Evolutionary conservation across 2,797 vertebrate species (phyloP).

Genomic region (Calcarius lapponicus): DNA sequence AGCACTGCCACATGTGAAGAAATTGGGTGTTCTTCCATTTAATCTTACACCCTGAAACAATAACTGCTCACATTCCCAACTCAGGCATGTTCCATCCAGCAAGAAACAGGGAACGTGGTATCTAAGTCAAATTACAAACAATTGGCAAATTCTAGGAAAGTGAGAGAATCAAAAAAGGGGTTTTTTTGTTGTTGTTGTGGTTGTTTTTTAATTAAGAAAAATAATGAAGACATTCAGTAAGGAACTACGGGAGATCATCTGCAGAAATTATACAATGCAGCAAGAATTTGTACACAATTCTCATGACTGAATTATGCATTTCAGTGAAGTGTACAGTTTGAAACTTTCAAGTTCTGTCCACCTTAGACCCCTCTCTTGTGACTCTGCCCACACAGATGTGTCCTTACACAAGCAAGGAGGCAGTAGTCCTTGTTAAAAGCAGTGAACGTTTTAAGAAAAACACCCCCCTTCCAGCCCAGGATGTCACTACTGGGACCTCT

Average conservation of each 20-base stretch:
- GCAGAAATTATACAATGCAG: background rate
- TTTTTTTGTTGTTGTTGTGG: background rate
- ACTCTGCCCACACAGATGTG: background rate
- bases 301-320: background rate
- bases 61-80: background rate
- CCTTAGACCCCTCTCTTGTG: background rate
- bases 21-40: background rate
- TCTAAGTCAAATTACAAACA: background rate
- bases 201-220: background rate
- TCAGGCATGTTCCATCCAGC: background rate
- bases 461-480: background rate
- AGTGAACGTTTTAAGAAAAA: background rate
- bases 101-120: background rate
- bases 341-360: background rate
- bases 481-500: background rate
- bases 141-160: background rate
- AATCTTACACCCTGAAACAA: background rate
- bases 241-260: background rate
- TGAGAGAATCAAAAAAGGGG: background rate
- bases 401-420: background rate
- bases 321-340: background rate
- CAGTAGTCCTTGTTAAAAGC: background rate
- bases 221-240: background rate
- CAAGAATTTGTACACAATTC: background rate
- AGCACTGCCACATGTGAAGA: background rate